These are phyloP conservation scores for Chymomyza amoena DNA, from an alignment of 2,888 invertebrate genomes.

Conservation along the genomic window DNA sequence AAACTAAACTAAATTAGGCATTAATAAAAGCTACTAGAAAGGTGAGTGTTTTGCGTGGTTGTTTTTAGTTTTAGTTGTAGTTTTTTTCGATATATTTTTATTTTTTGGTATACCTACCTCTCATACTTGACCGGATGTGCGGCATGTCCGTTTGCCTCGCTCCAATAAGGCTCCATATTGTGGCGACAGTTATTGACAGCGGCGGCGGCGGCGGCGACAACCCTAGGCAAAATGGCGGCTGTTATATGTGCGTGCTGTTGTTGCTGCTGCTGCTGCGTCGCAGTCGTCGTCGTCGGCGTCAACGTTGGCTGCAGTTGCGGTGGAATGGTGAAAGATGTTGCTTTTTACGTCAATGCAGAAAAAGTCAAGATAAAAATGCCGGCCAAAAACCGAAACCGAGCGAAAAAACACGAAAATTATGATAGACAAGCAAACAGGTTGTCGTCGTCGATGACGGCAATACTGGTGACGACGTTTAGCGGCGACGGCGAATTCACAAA, in stretches of 20 bases:
- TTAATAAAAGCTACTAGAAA: slow-evolving; percentile 12
- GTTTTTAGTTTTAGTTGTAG: slow-evolving; percentile 33
- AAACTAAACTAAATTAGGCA: slow-evolving; percentile 22
- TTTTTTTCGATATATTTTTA: slow-evolving; percentile 21
- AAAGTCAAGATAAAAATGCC: slow-evolving; percentile 35
- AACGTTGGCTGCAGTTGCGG: slow-evolving; percentile 68
- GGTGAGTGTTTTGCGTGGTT: slow-evolving; percentile 50
- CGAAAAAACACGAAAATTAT: slow-evolving; percentile 27
- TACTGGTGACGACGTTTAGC: background rate
- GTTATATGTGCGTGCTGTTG: slow-evolving; percentile 32
- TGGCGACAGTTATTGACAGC: slow-evolving; percentile 19
- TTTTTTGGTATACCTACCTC: slow-evolving; percentile 74
- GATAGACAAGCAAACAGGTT: slow-evolving; percentile 64
- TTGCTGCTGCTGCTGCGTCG: slow-evolving; percentile 34
- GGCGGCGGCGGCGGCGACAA: slow-evolving; percentile 20
- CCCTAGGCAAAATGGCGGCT: slow-evolving; percentile 15
- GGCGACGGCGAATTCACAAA: slow-evolving; percentile 42
- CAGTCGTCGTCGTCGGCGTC: slow-evolving; percentile 39
- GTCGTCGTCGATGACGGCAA: slow-evolving; percentile 47
- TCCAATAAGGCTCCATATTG: slow-evolving; percentile 78
- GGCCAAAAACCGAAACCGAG: slow-evolving; percentile 28
- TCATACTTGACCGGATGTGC: slow-evolving; percentile 79
- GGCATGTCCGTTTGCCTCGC: slow-evolving; percentile 78
- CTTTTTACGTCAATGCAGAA: slow-evolving; percentile 49
- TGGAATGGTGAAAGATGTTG: slow-evolving; percentile 72